Base-by-base conservation (phyloP, 2,113 vertebrate genomes). In the Sprattus sprattus region DNA sequence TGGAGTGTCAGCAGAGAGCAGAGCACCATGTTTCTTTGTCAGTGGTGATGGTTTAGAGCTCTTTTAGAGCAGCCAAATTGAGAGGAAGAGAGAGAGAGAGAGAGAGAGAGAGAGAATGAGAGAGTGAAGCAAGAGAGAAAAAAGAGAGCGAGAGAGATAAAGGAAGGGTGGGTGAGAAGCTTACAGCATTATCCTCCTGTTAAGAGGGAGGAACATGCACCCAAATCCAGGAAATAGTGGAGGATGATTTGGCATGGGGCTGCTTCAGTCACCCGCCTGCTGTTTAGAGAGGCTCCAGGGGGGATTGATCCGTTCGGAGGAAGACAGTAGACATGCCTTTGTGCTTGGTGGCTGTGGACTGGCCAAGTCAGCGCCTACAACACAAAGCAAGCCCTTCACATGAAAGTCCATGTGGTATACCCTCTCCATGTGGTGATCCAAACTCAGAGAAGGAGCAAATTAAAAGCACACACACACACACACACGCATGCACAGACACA, bases 221-320 rank as follows among this genome's bases (percentile, higher is more conserved):
- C 71, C 46, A 83, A 87, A 85, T 47, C 82, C 50, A 25, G 16
- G 81, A 46, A 11, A 83, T 60, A 1, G 13, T 28, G 71, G 78
- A 45, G n/a, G 52, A 81, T 13, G 71, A 57, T 32, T 64, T 81
- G 82, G 75, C 49, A 60, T 18, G 54, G 4, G 82, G 54, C 32
- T 45, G 44, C 64, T 39, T 75, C 75, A 28, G 22, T 22, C 44
- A 18, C 71, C 39, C 32, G 32, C 39, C 85, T 78, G 82, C 45
- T 64, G 60, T 22, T n/a, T 4, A 20, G 52, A 16, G 20, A 78
- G 20, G 50, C 6, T 10, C 75, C 5, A 32, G 52, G 28, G 18
- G 52, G 28, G 18, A 52, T 45, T 78, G 64, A 84, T 84, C 60
- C 25, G 25, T 11, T 52, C 15, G 71, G 82, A 82, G 54, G 39